Conservation (phyloP, 2,113 vertebrate genomes). For the Phycodurus eques region DNA sequence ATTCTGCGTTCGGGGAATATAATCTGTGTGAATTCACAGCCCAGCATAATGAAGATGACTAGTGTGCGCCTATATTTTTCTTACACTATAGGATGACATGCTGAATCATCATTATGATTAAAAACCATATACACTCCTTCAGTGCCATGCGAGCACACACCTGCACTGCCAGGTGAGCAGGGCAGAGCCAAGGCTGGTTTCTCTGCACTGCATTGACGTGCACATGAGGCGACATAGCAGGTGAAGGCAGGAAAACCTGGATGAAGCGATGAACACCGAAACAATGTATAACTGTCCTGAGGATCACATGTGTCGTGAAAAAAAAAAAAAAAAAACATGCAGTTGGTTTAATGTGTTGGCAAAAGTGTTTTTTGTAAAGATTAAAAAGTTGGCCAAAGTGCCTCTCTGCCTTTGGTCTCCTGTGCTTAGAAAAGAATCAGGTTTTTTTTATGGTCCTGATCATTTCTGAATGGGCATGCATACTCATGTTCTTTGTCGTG, state of each 20-base stretch:
- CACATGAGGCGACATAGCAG: neutral
- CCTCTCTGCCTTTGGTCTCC: slow-evolving; percentile 26
- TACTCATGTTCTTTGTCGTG: slow-evolving; percentile 24
- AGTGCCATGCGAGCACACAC: neutral
- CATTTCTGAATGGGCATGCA: slow-evolving; percentile 45
- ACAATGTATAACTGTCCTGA: slow-evolving; percentile 20
- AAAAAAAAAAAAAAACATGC: neutral
- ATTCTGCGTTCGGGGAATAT: slow-evolving; percentile 19
- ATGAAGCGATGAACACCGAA: slow-evolving; percentile 16
- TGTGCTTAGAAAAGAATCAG: slow-evolving; percentile 47
- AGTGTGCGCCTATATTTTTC: no score
- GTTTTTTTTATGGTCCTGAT: slow-evolving; percentile 48
- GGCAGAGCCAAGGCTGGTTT: slow-evolving; percentile 23
- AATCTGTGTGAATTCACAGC: neutral
- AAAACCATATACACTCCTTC: no score
- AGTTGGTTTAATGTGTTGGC: slow-evolving; percentile 37
- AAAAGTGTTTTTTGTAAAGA: no score
- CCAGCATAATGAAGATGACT: neutral
- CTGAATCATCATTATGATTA: no score
- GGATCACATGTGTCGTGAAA: slow-evolving; percentile 29
- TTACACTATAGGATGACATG: neutral
- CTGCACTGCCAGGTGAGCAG: neutral
- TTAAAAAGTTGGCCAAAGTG: slow-evolving; percentile 13
- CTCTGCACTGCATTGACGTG: slow-evolving; percentile 11
- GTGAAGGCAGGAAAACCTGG: neutral